Evolutionary conservation across 2,113 vertebrate genomes (phyloP), one percentile per base, ranked within the genome.

Genomic region (Carettochelys insculpta): DNA sequence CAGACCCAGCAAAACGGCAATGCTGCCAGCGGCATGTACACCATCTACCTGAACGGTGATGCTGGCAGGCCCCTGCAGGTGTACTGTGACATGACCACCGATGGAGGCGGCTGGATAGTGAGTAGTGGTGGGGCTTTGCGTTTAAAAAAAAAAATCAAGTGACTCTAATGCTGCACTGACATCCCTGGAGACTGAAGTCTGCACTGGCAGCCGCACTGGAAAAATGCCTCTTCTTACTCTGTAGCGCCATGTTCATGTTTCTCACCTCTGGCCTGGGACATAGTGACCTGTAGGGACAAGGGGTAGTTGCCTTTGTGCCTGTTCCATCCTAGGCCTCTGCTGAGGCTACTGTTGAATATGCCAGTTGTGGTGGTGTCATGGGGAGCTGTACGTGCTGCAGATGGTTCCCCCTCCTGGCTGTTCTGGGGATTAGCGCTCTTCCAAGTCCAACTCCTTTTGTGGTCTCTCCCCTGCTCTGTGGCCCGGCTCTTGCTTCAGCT

Each of bases 11-110:
- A 95, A 95, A 98, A 98, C 0, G 97, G 98, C 19, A 97, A 97
- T 1, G 90, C 34, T 0, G 94, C 95, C 77, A 99, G 97, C 0
- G 98, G 98, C 1, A 34, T 98, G 48, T 98, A 98, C 89, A 98
- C 97, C 31, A 92, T 99, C 83, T 99, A 98, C 77, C 90, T 99
- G 61, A 97, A 96, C 0, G 91, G 97, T 3, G 96, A 98, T 16
- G 75, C 84, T 75, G 97, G 97, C 89, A 97, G 94, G 83, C 96
- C 98, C 0, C 61, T 98, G 29, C 96, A 98, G 88, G 98, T 98
- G 52, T 98, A 96, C 96, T 99, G 99, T 4, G 99, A 99, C 97
- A 99, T 98, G 98, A 97, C 97, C 80, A 98, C 98, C 0, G 99
- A 99, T 1, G 97, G 98, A 85, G 98, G 98, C 0, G 97, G 99